Evolutionary conservation across 2,113 vertebrate species (phyloP).

Genomic region (Ceyx cyanopectus): DNA sequence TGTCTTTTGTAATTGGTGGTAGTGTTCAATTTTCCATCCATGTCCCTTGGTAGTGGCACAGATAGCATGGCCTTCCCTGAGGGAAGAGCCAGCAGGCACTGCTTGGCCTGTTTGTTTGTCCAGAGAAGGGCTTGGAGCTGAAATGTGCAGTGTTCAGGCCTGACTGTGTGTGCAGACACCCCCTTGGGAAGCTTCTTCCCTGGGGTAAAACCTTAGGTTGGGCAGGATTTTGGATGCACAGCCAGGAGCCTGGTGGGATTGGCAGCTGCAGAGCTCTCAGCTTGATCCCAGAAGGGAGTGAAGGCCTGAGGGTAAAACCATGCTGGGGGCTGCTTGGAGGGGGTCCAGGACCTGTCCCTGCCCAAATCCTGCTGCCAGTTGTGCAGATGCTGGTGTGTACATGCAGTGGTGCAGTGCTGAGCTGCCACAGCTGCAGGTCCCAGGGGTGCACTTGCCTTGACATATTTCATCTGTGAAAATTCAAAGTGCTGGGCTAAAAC

Average conservation of each 20-base stretch:
- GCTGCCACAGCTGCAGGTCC: not conserved
- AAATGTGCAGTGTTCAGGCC: not conserved
- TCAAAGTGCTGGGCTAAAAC: not conserved
- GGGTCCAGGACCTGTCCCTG: not conserved
- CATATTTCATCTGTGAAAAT: accelerated
- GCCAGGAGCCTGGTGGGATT: not conserved
- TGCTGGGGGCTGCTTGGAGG: not conserved
- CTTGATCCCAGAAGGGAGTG: not conserved
- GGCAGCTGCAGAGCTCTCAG: not conserved
- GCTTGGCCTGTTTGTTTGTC: not conserved
- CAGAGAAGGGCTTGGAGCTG: not conserved
- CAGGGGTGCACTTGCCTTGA: not conserved
- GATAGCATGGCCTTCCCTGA: not conserved
- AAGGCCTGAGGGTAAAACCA: not conserved
- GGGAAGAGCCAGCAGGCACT: not conserved
- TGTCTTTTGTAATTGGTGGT: not conserved
- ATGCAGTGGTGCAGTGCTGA: not conserved
- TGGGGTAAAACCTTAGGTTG: not conserved
- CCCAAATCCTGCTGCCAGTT: not conserved
- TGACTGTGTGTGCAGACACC: not conserved
- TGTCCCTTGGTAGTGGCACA: not conserved
- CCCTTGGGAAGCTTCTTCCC: not conserved
- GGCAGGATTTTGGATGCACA: not conserved
- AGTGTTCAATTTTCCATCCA: accelerated
- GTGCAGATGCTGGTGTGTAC: not conserved